A percentile compares a stretch with the other conserved stretches of the same genome.
Evolutionary conservation across 2,113 vertebrate genomes (phyloP).

Genomic region (Mohoua ochrocephala): DNA sequence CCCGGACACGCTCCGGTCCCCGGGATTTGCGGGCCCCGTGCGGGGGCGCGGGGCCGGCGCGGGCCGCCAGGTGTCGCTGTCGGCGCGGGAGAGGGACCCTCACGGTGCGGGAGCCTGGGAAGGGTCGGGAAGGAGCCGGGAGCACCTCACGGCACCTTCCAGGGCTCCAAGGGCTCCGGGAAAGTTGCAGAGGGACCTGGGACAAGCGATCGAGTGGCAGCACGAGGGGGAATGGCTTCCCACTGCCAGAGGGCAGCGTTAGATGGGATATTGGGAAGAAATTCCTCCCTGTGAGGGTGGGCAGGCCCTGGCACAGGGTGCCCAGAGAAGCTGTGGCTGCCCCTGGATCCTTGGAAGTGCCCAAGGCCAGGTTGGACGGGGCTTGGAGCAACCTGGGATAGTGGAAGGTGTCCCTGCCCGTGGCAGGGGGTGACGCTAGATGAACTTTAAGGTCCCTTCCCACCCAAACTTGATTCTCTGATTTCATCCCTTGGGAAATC

Average conservation of each 20-base stretch:
- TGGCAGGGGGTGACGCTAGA: fast-evolving
- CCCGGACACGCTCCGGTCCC: not conserved
- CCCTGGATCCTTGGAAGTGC: not conserved
- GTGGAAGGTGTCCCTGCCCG: not conserved
- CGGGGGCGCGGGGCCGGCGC: too few species aligned
- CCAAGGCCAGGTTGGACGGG: not conserved
- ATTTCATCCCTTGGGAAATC: not conserved
- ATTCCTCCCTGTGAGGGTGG: not conserved
- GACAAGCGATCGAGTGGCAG: not conserved
- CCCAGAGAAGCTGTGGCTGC: not conserved
- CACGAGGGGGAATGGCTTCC: not conserved
- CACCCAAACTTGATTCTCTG: not conserved
- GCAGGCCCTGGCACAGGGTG: fast-evolving
- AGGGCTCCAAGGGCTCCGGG: fast-evolving
- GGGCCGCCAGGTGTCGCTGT: not conserved
- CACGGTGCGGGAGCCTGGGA: not conserved
- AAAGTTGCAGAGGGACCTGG: not conserved
- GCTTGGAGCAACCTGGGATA: not conserved
- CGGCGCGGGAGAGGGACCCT: not conserved
- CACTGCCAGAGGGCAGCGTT: not conserved
- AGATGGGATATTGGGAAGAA: not conserved
- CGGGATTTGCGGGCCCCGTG: not conserved
- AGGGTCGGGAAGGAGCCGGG: not conserved
- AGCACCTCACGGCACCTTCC: too few species aligned
- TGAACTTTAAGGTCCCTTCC: not conserved